Evolutionary conservation across 2,113 vertebrate genomes (phyloP).

Genomic region (Pseudopipra pipra): DNA sequence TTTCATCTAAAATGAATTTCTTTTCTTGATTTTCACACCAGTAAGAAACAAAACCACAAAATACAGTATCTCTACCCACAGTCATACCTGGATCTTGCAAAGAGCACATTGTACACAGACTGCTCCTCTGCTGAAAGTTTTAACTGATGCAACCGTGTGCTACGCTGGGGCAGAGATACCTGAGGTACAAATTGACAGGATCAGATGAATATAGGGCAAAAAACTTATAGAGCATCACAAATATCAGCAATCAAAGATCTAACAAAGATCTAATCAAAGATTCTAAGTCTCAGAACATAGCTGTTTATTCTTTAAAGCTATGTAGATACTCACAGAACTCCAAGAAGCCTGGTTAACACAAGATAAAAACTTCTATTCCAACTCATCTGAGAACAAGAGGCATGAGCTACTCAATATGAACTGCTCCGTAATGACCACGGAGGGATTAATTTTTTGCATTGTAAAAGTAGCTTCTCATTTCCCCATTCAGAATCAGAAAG

Average conservation of each 20-base stretch:
- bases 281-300: not conserved
- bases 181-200: constrained; percentile 28
- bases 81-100: constrained; percentile 87
- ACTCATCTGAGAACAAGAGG: not conserved
- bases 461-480: not conserved
- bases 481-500: not conserved
- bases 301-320: not conserved
- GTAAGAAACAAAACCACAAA: not conserved
- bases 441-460: not conserved
- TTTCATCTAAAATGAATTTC: not conserved
- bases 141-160: constrained; percentile 79
- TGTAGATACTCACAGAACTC: not conserved
- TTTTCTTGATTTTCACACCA: not conserved
- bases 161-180: constrained; percentile 85
- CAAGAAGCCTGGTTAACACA: not conserved
- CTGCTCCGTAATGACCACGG: not conserved
- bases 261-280: not conserved
- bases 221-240: not conserved
- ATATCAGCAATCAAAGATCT: not conserved
- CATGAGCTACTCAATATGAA: not conserved
- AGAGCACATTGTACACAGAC: constrained; percentile 87
- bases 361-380: not conserved
- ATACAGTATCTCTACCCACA: not conserved
- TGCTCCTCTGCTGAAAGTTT: constrained; percentile 87
- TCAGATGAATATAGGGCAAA: not conserved